A percentile compares a stretch with the other conserved stretches of the same genome.
Evolutionary conservation across 2,888 invertebrate genomes (phyloP).

Genomic region (Conistra vaccinii): DNA sequence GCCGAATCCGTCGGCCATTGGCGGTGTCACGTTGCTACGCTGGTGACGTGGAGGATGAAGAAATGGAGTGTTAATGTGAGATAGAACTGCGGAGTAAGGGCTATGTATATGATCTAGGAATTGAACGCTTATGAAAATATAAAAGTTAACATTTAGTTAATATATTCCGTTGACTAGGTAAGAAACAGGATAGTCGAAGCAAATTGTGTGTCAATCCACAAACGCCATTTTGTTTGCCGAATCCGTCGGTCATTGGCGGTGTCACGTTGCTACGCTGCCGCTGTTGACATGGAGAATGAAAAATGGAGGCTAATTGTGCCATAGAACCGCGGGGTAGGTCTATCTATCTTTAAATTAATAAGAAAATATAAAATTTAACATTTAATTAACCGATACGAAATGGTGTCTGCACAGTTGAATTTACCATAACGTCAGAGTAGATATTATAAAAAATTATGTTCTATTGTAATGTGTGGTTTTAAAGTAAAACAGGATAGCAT

Average conservation of each 20-base stretch:
- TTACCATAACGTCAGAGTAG: background rate
- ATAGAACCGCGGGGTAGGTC: background rate
- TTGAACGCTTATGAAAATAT: too few species aligned
- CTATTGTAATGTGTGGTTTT: background rate
- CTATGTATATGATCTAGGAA: too few species aligned
- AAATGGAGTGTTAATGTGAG: slow-evolving; percentile 14
- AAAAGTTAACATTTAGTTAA: too few species aligned
- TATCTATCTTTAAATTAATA: background rate
- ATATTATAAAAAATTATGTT: background rate
- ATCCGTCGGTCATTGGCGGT: slow-evolving; percentile 86
- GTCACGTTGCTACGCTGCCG: slow-evolving; percentile 81
- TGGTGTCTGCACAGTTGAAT: background rate
- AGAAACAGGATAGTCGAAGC: slow-evolving; percentile 85
- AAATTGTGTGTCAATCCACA: slow-evolving; percentile 85
- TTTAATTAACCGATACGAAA: background rate
- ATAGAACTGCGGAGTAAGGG: too few species aligned
- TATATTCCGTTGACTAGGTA: slow-evolving; percentile 45
- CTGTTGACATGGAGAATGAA: slow-evolving; percentile 11
- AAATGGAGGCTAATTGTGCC: slow-evolving; percentile 16
- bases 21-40: slow-evolving; percentile 84
- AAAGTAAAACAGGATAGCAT: background rate
- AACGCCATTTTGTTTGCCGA: slow-evolving; percentile 88
- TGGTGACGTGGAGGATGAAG: slow-evolving; percentile 7
- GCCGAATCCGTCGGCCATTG: slow-evolving; percentile 87
- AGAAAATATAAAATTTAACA: background rate